Percentiles rank a stretch among this genome's conserved stretches.
Evolutionary conservation across 2,113 vertebrate species (phyloP).

Genomic region (Heloderma charlesbogerti): DNA sequence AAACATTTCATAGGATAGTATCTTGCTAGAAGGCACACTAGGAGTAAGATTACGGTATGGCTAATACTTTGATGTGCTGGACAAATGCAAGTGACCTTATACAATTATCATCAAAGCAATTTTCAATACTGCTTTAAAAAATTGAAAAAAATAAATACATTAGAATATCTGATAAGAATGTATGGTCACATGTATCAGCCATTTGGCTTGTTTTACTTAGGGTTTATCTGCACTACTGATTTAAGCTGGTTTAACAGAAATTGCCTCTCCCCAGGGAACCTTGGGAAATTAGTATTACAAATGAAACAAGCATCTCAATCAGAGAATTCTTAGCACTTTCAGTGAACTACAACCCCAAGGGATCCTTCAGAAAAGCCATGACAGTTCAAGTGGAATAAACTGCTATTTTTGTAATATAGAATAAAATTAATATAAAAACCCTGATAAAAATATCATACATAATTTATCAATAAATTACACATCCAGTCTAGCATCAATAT

Average conservation of each 20-base stretch:
- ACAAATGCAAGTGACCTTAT: slow-evolving; percentile 16
- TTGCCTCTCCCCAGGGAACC: not conserved
- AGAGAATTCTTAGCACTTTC: not conserved
- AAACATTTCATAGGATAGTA: slow-evolving; percentile 3
- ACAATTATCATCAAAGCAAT: slow-evolving; percentile 7
- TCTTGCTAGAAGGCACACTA: not conserved
- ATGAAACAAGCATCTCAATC: not conserved
- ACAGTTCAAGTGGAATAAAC: not conserved
- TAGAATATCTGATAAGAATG: not conserved
- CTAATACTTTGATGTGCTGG: slow-evolving; percentile 29
- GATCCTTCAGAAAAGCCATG: not conserved
- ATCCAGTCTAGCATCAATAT: no score
- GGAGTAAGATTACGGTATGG: slow-evolving; percentile 22
- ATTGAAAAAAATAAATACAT: not conserved
- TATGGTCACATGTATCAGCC: not conserved
- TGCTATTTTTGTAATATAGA: not conserved
- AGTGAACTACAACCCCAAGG: not conserved
- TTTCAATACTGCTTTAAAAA: rapidly evolving
- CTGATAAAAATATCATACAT: not conserved
- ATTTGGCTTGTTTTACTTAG: not conserved
- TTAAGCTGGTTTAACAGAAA: not conserved
- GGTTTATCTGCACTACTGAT: not conserved
- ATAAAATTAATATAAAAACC: no score
- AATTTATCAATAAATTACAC: not conserved
- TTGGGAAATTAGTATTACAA: not conserved